Conservation (phyloP, 2,888 invertebrate species). For the Metacarcinus magister region DNA sequence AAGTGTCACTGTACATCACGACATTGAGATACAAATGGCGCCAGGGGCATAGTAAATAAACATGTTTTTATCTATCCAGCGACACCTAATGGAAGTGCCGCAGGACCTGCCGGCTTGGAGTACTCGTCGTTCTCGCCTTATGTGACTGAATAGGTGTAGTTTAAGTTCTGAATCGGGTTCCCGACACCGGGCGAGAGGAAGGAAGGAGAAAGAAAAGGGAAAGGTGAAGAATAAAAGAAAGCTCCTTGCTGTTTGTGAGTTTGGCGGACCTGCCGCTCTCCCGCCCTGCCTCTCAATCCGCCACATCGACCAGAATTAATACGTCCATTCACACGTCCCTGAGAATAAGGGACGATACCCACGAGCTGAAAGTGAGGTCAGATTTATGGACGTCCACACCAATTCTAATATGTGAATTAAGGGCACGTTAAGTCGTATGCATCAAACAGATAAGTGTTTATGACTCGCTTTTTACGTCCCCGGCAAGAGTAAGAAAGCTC, state of each 20-base stretch:
- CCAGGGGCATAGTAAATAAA: not conserved
- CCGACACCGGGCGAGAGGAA: not conserved
- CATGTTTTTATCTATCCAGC: constrained; percentile 21
- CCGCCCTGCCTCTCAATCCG: constrained; percentile 21
- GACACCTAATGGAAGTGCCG: not conserved
- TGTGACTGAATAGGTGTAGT: not conserved
- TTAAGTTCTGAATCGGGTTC: not conserved
- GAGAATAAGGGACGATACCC: constrained; percentile 21
- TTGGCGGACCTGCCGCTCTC: not conserved
- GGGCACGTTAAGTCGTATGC: constrained; percentile 9
- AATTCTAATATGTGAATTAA: constrained; percentile 41
- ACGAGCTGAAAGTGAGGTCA: constrained; percentile 16
- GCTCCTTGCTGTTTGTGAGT: not conserved
- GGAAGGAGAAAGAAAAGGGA: constrained; percentile 18
- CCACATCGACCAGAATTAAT: constrained; percentile 43
- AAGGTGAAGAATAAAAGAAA: not conserved
- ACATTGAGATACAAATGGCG: constrained; percentile 7
- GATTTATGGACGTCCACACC: constrained; percentile 38
- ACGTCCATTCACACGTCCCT: constrained; percentile 27
- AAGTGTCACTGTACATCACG: not conserved
- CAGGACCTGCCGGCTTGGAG: not conserved
- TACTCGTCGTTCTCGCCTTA: not conserved
- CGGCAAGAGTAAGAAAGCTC: not conserved
- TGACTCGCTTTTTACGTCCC: not conserved
- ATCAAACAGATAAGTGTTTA: constrained; percentile 28